Conservation (phyloP, 2,113 vertebrate genomes). For the Colinus virginianus region DNA sequence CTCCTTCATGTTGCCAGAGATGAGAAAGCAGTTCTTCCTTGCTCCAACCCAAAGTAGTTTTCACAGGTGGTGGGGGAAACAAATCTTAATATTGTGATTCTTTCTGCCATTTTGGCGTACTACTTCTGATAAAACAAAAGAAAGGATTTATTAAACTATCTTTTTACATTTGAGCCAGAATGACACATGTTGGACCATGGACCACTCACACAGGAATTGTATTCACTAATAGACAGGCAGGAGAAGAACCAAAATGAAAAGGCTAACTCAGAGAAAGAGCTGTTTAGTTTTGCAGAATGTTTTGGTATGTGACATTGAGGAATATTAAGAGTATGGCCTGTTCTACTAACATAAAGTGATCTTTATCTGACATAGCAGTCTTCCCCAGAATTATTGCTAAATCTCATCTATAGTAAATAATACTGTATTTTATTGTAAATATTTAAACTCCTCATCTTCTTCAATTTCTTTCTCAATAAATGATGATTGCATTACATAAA, state of each 20-base stretch:
- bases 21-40: neutral
- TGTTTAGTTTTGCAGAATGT: neutral
- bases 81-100: neutral
- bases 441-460: slow-evolving; percentile 7
- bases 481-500: slow-evolving; percentile 26
- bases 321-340: neutral
- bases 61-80: rapidly evolving
- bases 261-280: neutral
- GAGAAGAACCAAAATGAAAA: neutral
- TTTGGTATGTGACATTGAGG: neutral
- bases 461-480: slow-evolving; percentile 19
- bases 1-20: neutral
- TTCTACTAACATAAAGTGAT: neutral
- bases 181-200: neutral
- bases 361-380: neutral
- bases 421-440: neutral
- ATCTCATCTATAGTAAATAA: neutral
- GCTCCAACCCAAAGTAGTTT: neutral
- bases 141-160: neutral
- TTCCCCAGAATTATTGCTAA: neutral
- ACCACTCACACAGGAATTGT: neutral
- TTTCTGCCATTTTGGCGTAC: neutral
- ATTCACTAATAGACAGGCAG: neutral
- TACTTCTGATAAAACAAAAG: neutral
- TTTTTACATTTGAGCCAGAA: neutral